phyloP scores from a whole-genome alignment of 2,888 invertebrate species.

The Lydus trimaculatus region DNA sequence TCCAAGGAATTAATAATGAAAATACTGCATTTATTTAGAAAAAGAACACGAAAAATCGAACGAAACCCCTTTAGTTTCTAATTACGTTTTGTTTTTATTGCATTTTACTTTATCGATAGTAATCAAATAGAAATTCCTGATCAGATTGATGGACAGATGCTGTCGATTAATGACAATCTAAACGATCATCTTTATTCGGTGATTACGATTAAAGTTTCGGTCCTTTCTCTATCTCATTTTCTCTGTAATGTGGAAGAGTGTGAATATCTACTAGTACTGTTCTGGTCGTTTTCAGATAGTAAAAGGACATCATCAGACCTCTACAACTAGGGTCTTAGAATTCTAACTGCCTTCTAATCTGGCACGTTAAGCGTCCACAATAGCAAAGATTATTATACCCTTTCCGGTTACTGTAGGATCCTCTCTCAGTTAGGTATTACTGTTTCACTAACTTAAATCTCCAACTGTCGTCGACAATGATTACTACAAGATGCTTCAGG shows the following conservation, averaged over 20 bases:
- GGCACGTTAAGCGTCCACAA: constrained; percentile 50
- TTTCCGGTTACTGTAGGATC: constrained; percentile 40
- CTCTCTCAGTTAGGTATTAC: constrained; percentile 16
- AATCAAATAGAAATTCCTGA: neutral
- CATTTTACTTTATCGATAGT: neutral
- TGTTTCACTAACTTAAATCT: constrained; percentile 28
- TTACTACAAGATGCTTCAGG: neutral
- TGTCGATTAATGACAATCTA: neutral
- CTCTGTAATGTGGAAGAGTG: neutral
- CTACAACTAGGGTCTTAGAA: constrained; percentile 43
- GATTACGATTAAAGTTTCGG: constrained; percentile 12
- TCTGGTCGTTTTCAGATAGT: constrained; percentile 3
- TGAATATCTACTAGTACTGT: neutral
- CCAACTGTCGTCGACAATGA: constrained; percentile 14
- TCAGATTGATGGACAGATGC: constrained; percentile 7
- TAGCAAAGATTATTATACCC: constrained; percentile 51
- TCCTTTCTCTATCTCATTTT: constrained; percentile 2
- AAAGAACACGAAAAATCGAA: constrained; percentile 9
- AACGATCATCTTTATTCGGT: constrained; percentile 14
- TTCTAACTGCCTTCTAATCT: constrained; percentile 53
- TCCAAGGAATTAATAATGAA: constrained; percentile 25
- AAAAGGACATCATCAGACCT: constrained; percentile 6
- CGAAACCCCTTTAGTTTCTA: neutral
- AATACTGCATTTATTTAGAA: constrained; percentile 28
- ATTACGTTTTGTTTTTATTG: neutral